A percentile compares a stretch with the other conserved stretches of the same genome.
Evolutionary conservation across 2,113 vertebrate species (phyloP).

Genomic region (Xenopus laevis): DNA sequence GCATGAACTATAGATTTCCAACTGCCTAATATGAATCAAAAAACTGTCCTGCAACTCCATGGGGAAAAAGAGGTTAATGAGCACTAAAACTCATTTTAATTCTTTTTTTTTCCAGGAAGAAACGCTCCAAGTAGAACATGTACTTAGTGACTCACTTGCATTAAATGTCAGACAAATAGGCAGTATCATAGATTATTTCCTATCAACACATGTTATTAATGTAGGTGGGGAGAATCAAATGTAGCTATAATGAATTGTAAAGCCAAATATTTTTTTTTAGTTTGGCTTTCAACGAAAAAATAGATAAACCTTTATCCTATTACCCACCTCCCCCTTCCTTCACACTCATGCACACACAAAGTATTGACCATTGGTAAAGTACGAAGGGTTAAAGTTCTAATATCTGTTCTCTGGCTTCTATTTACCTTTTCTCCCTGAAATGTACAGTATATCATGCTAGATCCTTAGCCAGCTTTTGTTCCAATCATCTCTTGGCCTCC

Average conservation of each 20-base stretch:
- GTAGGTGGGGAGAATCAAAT: neutral
- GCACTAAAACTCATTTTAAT: neutral
- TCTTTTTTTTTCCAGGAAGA: neutral
- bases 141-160: constrained; percentile 26
- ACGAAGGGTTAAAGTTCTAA: too few species aligned
- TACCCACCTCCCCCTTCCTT: too few species aligned
- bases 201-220: constrained; percentile 4
- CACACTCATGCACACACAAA: too few species aligned
- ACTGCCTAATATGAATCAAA: neutral
- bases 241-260: constrained; percentile 10
- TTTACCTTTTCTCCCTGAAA: too few species aligned
- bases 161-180: constrained; percentile 21
- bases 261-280: neutral
- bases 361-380: too few species aligned
- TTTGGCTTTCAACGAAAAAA: too few species aligned
- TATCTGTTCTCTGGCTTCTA: too few species aligned
- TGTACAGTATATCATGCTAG: too few species aligned
- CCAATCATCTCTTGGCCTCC: too few species aligned
- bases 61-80: constrained; percentile 5
- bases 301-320: too few species aligned
- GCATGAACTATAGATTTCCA: neutral
- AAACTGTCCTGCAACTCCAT: neutral
- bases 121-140: constrained; percentile 8
- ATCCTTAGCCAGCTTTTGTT: too few species aligned
- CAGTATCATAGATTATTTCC: constrained; percentile 8